Evolutionary conservation across 1,140 invertebrate genomes (phyloP).

Genomic region (Eumeta japonica): DNA sequence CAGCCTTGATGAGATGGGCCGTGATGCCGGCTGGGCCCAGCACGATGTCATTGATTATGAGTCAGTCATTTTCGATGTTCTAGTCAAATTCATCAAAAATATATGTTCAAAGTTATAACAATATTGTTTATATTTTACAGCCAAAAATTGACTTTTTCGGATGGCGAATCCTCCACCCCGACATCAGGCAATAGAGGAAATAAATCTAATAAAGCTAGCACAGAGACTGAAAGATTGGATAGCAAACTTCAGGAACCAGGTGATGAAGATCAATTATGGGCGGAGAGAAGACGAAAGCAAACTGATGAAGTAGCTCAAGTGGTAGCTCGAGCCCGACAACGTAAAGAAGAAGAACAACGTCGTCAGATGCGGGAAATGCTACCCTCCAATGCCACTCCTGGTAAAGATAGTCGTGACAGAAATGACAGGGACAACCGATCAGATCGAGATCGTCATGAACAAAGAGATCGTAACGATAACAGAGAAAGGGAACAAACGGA

Average conservation of each 20-base stretch:
- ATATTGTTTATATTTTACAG: slow-evolving; percentile 47
- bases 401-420: slow-evolving; percentile 29
- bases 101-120: too few relatives aligned
- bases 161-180: slow-evolving; percentile 71
- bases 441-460: slow-evolving; percentile 43
- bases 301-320: slow-evolving; percentile 67
- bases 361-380: slow-evolving; percentile 50
- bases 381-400: slow-evolving; percentile 11
- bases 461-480: slow-evolving; percentile 39
- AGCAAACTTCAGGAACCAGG: slow-evolving; percentile 43
- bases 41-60: slow-evolving; percentile 94
- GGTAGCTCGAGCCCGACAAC: slow-evolving; percentile 72
- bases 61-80: slow-evolving; percentile 45
- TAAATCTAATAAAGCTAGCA: slow-evolving; percentile 29
- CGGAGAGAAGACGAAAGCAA: slow-evolving; percentile 67
- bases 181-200: slow-evolving; percentile 18
- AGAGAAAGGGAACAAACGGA: slow-evolving; percentile 37
- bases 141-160: slow-evolving; percentile 91
- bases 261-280: slow-evolving; percentile 76
- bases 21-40: slow-evolving; percentile 86
- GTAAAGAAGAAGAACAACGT: slow-evolving; percentile 81
- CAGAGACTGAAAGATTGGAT: slow-evolving; percentile 39
- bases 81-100: too few relatives aligned
- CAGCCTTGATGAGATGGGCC: slow-evolving; percentile 86
- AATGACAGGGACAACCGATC: slow-evolving; percentile 25